Percentiles rank a stretch among this genome's conserved stretches.
Evolutionary conservation across 2,797 vertebrate genomes (phyloP).

Genomic region (Phoeniculus purpureus): DNA sequence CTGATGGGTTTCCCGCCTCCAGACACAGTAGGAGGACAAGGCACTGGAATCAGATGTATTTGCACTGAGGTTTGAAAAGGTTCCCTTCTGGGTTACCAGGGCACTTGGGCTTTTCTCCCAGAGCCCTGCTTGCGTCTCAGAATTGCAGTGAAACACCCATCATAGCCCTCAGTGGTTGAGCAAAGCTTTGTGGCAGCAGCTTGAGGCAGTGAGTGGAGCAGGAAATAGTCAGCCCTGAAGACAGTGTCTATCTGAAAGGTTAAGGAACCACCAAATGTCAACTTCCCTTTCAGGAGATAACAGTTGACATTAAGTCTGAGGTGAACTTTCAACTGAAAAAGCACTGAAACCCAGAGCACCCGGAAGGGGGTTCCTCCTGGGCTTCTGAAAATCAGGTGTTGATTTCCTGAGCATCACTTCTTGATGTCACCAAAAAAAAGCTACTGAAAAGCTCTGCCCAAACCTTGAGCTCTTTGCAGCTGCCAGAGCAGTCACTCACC

Average conservation of each 20-base stretch:
- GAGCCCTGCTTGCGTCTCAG: neutral
- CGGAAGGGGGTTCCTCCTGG: accelerated
- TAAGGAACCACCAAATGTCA: conserved; percentile 60
- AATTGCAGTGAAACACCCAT: neutral
- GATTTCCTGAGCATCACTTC: neutral
- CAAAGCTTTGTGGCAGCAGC: neutral
- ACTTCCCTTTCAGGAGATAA: conserved; percentile 43
- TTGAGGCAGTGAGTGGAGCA: neutral
- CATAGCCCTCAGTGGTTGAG: neutral
- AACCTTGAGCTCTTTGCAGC: neutral
- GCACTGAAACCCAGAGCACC: neutral
- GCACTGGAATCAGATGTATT: accelerated
- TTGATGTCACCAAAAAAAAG: neutral
- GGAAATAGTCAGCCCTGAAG: conserved; percentile 11
- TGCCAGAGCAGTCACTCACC: conserved; percentile 74
- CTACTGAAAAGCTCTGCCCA: neutral
- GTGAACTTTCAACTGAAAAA: neutral
- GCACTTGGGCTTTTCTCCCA: neutral
- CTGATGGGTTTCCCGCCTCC: neutral
- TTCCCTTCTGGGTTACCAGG: neutral
- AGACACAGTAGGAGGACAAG: neutral
- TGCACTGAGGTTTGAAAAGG: neutral
- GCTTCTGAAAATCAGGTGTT: neutral
- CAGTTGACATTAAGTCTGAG: neutral
- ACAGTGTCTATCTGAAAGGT: conserved; percentile 14